These are phyloP conservation scores for Hystrix brachyura DNA, from an alignment of 2,113 vertebrate genomes.

Conservation along the genomic window DNA sequence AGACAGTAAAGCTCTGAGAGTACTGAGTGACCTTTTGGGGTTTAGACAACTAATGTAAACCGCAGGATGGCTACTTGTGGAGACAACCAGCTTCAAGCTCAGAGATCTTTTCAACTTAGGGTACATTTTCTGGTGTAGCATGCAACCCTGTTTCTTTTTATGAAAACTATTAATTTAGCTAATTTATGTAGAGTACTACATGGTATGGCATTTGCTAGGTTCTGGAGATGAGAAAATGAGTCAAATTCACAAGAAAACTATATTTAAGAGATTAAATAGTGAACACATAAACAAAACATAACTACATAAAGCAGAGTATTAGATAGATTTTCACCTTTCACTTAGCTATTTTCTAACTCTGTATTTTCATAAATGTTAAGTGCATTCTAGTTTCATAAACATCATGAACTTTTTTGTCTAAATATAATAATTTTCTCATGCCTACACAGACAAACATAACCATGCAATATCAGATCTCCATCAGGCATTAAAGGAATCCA, in stretches of 20 bases:
- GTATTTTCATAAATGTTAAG: constrained; percentile 67
- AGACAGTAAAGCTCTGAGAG: background rate
- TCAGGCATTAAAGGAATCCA: background rate
- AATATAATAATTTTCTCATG: constrained; percentile 3
- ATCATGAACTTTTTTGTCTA: constrained; percentile 28
- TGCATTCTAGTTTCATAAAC: constrained; percentile 45
- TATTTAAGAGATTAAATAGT: constrained; percentile 40
- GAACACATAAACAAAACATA: background rate
- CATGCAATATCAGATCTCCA: background rate
- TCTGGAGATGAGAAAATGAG: constrained; percentile 44
- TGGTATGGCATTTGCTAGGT: background rate
- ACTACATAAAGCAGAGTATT: background rate
- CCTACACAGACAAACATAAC: constrained; percentile 7
- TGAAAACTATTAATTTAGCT: constrained; percentile 46
- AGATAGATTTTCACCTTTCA: constrained; percentile 13
- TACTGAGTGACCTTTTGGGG: background rate
- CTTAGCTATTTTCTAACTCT: constrained; percentile 50
- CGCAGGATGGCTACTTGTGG: background rate
- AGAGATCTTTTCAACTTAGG: background rate
- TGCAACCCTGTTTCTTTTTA: constrained; percentile 24
- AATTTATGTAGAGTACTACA: background rate
- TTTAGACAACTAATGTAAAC: background rate
- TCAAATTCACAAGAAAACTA: constrained; percentile 39
- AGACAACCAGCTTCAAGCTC: background rate
- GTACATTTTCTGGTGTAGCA: background rate